Percentiles rank a stretch among this genome's conserved stretches.
phyloP scores from a whole-genome alignment of 2,113 vertebrate species.

The Centropus bengalensis region DNA sequence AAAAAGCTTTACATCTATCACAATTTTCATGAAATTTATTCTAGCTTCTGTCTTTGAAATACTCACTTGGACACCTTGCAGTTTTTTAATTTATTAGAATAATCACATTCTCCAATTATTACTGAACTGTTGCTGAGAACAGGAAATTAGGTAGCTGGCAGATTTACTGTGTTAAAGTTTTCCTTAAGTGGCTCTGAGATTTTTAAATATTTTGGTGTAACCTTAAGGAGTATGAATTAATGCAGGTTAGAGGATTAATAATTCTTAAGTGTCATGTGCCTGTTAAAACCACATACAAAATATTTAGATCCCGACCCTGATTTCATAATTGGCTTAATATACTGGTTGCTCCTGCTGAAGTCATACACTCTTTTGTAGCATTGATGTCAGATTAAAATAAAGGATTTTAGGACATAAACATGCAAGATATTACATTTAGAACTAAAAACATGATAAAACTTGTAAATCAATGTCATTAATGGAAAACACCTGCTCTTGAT shows the following conservation, averaged over 20 bases:
- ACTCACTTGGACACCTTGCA: not conserved
- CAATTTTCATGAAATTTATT: not conserved
- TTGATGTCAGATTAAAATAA: not conserved
- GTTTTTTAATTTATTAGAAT: not conserved
- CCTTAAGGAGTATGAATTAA: not conserved
- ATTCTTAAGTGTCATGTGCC: not conserved
- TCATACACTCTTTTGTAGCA: not conserved
- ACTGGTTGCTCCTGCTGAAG: not conserved
- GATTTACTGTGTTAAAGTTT: not conserved
- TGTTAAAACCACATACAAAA: not conserved
- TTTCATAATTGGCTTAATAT: not conserved
- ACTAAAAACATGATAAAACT: not conserved
- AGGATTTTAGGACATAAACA: not conserved
- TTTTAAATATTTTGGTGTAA: not conserved
- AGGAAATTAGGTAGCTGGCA: not conserved
- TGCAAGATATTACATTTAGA: not conserved
- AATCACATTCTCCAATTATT: not conserved
- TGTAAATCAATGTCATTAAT: not conserved
- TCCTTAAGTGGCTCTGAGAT: not conserved
- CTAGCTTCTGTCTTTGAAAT: not conserved
- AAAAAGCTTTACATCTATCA: not conserved
- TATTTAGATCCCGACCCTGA: not conserved
- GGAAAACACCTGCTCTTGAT: not conserved
- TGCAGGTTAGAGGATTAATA: not conserved
- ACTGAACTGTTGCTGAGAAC: not conserved